A percentile compares a stretch with the other conserved stretches of the same genome.
Evolutionary conservation across 2,888 invertebrate genomes (phyloP).

Genomic region (Hyposoter didymator): DNA sequence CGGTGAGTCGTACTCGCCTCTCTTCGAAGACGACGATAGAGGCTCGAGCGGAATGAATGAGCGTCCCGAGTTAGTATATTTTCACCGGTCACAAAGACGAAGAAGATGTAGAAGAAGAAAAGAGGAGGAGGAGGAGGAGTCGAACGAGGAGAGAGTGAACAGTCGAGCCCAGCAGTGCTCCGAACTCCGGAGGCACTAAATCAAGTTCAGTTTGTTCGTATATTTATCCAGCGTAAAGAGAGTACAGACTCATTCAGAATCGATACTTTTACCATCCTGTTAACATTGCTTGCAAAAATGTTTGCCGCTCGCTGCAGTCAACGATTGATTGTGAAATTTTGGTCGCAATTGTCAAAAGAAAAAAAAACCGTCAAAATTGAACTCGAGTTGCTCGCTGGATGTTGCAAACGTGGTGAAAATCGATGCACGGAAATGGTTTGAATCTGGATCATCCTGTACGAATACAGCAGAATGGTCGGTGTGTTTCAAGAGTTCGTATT

Average conservation of each 20-base stretch:
- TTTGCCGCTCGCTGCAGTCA: not conserved
- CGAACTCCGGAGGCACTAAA: constrained; percentile 78
- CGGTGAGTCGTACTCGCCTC: constrained; percentile 35
- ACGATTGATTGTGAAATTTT: not conserved
- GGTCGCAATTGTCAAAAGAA: not conserved
- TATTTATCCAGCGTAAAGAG: constrained; percentile 62
- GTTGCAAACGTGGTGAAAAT: not conserved
- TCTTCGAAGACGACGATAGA: constrained; percentile 40
- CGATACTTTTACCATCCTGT: not conserved
- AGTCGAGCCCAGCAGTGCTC: constrained; percentile 60
- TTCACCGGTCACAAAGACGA: constrained; percentile 64
- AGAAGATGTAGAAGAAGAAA: constrained; percentile 36
- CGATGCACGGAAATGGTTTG: not conserved
- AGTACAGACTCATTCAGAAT: constrained; percentile 61
- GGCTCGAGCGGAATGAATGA: constrained; percentile 64
- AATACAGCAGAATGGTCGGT: not conserved
- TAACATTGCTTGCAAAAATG: not conserved
- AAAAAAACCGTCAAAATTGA: not conserved
- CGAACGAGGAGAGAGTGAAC: constrained; percentile 46
- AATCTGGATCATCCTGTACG: constrained; percentile 51
- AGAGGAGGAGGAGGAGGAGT: constrained; percentile 25
- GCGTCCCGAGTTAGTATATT: constrained; percentile 67
- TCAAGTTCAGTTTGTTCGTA: constrained; percentile 78
- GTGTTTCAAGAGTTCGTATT: constrained; percentile 53
- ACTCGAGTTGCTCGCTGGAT: not conserved